Percentiles rank a stretch among this genome's conserved stretches.
Evolutionary conservation across 2,797 vertebrate genomes (phyloP).

Genomic region (Acanthopagrus latus): DNA sequence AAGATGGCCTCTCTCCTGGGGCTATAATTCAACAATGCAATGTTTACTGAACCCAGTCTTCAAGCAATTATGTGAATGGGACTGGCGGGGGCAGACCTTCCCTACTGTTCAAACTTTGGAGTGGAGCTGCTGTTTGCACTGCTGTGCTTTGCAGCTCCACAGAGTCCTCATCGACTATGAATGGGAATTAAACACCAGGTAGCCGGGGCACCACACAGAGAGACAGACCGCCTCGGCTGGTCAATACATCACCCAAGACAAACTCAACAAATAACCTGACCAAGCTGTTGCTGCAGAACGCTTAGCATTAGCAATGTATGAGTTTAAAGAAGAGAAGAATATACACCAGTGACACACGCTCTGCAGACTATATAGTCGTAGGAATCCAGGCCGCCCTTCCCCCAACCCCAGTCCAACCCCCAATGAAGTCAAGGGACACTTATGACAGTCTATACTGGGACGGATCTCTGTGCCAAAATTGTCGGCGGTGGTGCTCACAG

Average conservation of each 20-base stretch:
- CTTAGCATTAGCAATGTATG: conserved; percentile 28
- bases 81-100: conserved; percentile 52
- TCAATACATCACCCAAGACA: conserved; percentile 21
- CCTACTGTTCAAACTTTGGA: conserved; percentile 73
- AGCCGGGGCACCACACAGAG: conserved; percentile 32
- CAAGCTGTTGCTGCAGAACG: conserved; percentile 31
- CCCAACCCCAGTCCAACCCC: conserved; percentile 35
- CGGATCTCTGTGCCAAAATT: conserved; percentile 64
- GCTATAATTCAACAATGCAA: conserved; percentile 73
- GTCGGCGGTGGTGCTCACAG: conserved; percentile 37
- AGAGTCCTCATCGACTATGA: conserved; percentile 54
- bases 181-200: conserved; percentile 66
- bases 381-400: conserved; percentile 71
- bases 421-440: conserved; percentile 72
- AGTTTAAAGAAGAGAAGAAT: conserved; percentile 37
- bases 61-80: conserved; percentile 75
- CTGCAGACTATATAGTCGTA: conserved; percentile 52
- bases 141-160: conserved; percentile 60
- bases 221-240: conserved; percentile 20
- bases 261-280: conserved; percentile 57
- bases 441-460: conserved; percentile 73
- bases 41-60: conserved; percentile 80
- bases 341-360: conserved; percentile 48
- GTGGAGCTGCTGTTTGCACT: conserved; percentile 74
- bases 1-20: conserved; percentile 64